Conservation (phyloP, 2,888 invertebrate species). For the Noctua fimbriata region DNA sequence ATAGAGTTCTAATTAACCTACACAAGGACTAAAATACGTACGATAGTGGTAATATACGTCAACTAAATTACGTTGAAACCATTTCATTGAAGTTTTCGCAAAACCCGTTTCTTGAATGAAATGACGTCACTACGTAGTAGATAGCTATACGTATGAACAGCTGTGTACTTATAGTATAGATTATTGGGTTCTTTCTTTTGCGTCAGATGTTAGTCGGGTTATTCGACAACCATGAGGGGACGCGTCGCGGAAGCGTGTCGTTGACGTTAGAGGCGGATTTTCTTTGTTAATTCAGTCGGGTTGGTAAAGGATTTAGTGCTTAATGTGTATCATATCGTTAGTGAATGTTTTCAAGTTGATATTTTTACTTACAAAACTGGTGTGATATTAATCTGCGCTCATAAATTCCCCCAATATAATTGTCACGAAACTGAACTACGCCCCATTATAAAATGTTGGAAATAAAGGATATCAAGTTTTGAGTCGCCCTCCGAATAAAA, state of each 20-base stretch:
- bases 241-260: conserved; percentile 50
- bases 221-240: conserved; percentile 61
- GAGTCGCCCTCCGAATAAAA: conserved; percentile 9
- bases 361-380: not conserved
- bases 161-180: conserved; percentile 73
- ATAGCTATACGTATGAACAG: conserved; percentile 68
- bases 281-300: not conserved
- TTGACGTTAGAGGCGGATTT: not conserved
- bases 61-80: conserved; percentile 62
- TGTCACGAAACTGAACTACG: not conserved
- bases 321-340: not conserved
- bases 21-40: conserved; percentile 60
- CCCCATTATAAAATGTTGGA: not conserved
- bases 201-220: conserved; percentile 79
- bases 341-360: not conserved
- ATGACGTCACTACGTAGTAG: conserved; percentile 84
- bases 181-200: conserved; percentile 87
- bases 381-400: not conserved
- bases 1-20: conserved; percentile 49
- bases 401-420: not conserved
- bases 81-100: conserved; percentile 80
- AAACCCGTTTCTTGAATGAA: conserved; percentile 83
- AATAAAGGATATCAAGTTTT: conserved; percentile 3
- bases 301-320: conserved; percentile 6
- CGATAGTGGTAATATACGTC: conserved; percentile 62